Evolutionary conservation across 2,888 invertebrate genomes (phyloP), one percentile per base, ranked within the genome.

Genomic region (Pedicia rivosa): DNA sequence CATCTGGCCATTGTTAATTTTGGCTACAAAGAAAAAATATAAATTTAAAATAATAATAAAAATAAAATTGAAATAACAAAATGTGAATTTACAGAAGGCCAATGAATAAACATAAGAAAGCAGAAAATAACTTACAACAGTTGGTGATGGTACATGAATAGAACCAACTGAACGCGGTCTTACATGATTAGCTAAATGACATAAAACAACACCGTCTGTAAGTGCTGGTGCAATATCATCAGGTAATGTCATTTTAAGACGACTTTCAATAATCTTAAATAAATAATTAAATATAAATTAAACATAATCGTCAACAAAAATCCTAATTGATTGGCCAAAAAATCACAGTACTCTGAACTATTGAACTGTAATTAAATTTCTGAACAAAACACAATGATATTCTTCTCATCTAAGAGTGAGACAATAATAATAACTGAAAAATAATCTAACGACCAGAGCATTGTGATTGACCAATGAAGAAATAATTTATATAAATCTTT

Each of bases 1-100:
- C 91, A 91, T 50, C 92, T 75, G 28, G 92, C 88, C 78, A 88
- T 82, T n/a, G 91, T 86, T 47, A 94, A 62, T 62, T 91, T 91
- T 25, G 91, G 90, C 91, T 92, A 72, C 40, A 47, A 48, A 42
- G 39, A 38, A 17, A 36, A 42, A 35, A 34, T 24, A 35, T 24
- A 24, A 43, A 29, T 42, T 30, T 19, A 33, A 27, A 35, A 19
- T 30, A 40, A 22, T 15, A 16, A 20, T 34, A 31, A 36, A 34
- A 14, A 25, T 13, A 40, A 19, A n/a, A 24, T n/a, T n/a, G 25
- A 9, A 25, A 22, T 33, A 29, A 29, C n/a, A 32, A 28, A 22
- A 16, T 37, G 29, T 17, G 14, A n/a, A n/a, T n/a, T n/a, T n/a
- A n/a, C n/a, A n/a, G n/a, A n/a, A n/a, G n/a, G n/a, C n/a, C n/a